Evolutionary conservation across 2,888 invertebrate species (phyloP).

Genomic region (Callosobruchus maculatus): DNA sequence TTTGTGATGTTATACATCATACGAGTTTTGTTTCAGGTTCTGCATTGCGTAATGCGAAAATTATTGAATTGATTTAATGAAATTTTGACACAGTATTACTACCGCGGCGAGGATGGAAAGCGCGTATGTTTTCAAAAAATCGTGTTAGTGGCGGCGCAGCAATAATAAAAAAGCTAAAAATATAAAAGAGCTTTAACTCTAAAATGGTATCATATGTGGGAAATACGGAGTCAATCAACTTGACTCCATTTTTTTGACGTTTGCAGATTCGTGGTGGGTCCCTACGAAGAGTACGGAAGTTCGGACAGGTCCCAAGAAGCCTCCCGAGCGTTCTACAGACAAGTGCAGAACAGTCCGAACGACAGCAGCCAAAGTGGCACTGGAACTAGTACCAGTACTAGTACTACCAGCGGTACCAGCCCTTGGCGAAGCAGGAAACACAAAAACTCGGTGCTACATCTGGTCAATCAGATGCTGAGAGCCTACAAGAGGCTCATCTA

Average conservation of each 20-base stretch:
- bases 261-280: conserved; percentile 60
- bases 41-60: too few species aligned
- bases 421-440: conserved; percentile 33
- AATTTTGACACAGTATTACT: too few species aligned
- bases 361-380: neutral
- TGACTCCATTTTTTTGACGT: conserved; percentile 2
- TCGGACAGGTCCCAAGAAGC: conserved; percentile 34
- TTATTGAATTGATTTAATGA: too few species aligned
- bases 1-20: too few species aligned
- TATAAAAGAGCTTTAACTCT: too few species aligned
- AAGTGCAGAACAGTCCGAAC: conserved; percentile 35
- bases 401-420: conserved; percentile 23
- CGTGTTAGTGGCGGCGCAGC: too few species aligned
- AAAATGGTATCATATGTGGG: too few species aligned
- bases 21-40: too few species aligned
- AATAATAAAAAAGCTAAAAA: too few species aligned
- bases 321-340: conserved; percentile 34
- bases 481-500: conserved; percentile 49
- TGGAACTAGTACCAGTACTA: conserved; percentile 10
- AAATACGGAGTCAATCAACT: too few species aligned
- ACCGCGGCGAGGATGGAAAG: too few species aligned
- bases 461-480: conserved; percentile 47
- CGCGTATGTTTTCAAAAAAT: too few species aligned
- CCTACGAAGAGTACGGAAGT: conserved; percentile 55
- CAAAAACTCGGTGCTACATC: conserved; percentile 41